Conservation (phyloP, 2,888 invertebrate genomes). For the Lissonota sp. region DNA sequence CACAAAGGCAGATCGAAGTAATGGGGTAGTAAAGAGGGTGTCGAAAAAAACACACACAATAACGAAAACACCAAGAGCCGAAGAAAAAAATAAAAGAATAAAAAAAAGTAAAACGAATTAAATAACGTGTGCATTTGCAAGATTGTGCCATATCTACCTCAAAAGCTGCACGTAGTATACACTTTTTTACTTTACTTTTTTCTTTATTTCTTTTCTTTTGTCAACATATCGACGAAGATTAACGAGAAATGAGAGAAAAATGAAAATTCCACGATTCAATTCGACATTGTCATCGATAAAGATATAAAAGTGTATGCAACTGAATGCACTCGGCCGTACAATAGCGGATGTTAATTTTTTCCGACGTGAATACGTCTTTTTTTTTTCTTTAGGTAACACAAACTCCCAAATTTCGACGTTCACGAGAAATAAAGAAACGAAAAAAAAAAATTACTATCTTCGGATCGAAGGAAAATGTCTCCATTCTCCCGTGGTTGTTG, state of each 20-base stretch:
- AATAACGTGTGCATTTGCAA: slow-evolving; percentile 65
- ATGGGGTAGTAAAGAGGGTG: slow-evolving; percentile 46
- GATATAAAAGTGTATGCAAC: slow-evolving; percentile 55
- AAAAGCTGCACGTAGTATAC: slow-evolving; percentile 65
- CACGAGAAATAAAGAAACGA: slow-evolving; percentile 46
- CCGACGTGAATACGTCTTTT: neutral
- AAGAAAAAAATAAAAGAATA: slow-evolving; percentile 10
- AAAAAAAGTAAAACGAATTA: slow-evolving; percentile 35
- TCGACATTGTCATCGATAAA: slow-evolving; percentile 36
- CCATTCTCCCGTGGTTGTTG: slow-evolving; percentile 71
- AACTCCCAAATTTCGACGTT: slow-evolving; percentile 60
- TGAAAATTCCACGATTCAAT: slow-evolving; percentile 34
- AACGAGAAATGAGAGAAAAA: slow-evolving; percentile 13
- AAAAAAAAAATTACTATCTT: slow-evolving; percentile 66
- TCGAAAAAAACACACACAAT: too few species aligned
- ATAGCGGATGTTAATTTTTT: slow-evolving; percentile 47
- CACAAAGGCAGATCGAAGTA: slow-evolving; percentile 48
- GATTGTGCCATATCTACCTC: slow-evolving; percentile 72
- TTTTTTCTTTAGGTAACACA: slow-evolving; percentile 48
- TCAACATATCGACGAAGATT: slow-evolving; percentile 34
- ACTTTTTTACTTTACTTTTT: slow-evolving; percentile 38
- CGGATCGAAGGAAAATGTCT: slow-evolving; percentile 69
- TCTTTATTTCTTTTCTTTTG: slow-evolving; percentile 37
- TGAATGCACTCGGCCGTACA: slow-evolving; percentile 62
- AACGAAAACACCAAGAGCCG: slow-evolving; percentile 20